Conservation (phyloP, 2,888 invertebrate species). For the Xylocampa areola region DNA sequence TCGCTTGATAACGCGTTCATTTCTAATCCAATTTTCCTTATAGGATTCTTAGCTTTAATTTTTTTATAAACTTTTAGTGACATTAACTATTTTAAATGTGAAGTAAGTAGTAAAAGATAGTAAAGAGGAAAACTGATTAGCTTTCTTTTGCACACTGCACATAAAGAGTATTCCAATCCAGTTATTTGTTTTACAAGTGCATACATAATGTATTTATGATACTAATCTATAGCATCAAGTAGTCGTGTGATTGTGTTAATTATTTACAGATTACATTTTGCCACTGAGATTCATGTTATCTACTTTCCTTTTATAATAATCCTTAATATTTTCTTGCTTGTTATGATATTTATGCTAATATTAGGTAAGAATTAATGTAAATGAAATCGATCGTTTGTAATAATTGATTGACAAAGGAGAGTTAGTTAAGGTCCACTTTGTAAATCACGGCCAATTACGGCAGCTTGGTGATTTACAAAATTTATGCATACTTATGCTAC, state of each 20-base stretch:
- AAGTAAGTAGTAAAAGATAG: not conserved
- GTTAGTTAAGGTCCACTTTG: conserved; percentile 49
- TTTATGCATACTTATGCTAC: conserved; percentile 51
- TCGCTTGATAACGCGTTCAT: conserved; percentile 11
- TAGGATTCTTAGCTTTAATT: conserved; percentile 15
- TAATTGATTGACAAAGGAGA: conserved; percentile 37
- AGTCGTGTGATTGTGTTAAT: conserved; percentile 8
- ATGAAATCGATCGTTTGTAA: conserved; percentile 43
- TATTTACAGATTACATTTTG: conserved; percentile 12
- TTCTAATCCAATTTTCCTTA: conserved; percentile 4
- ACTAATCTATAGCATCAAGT: conserved; percentile 3
- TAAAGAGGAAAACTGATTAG: conserved; percentile 6
- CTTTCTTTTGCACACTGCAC: conserved; percentile 13
- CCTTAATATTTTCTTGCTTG: conserved; percentile 46
- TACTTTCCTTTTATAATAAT: conserved; percentile 13
- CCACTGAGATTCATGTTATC: conserved; percentile 14
- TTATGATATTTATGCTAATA: conserved; percentile 41
- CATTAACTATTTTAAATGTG: conserved; percentile 11
- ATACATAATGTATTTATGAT: conserved; percentile 9
- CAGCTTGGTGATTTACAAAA: conserved; percentile 51
- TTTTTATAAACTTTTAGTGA: conserved; percentile 8
- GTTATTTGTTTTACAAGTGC: conserved; percentile 5
- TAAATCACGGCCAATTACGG: conserved; percentile 40
- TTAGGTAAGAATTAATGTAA: conserved; percentile 36
- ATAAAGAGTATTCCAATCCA: conserved; percentile 6